Base-by-base conservation (phyloP, 2,113 vertebrate species). In the Hiodon alosoides region DNA sequence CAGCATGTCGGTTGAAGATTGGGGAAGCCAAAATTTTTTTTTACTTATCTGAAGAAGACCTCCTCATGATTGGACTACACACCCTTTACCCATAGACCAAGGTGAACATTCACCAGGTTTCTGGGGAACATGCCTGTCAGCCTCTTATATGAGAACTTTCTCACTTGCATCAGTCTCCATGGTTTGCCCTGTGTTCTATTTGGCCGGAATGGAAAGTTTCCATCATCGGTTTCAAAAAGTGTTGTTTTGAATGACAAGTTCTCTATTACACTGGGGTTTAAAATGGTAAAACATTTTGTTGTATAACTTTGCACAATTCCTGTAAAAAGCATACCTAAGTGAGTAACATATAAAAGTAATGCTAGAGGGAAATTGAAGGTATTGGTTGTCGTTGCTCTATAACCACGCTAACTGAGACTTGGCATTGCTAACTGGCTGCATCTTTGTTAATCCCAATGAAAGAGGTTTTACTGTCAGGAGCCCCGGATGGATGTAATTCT, bases 1-100 rank as follows among this genome's bases (percentile, higher is more conserved):
- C 71, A 71, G 72, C 58, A 67, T 50, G 72, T 67, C 60, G 77
- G 81, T 82, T 81, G 82, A 78, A 80, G 77, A 67, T 64, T 73
- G 67, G 75, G 80, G 83, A 79, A 74, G 73, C 31, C 31, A 31
- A 73, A 71, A 51, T 77, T 76, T 69, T 77, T 17, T 70, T 76
- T 67, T 55, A 73, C 81, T 78, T 80, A 80, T 82, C 75, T 71
- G 58, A 67, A 54, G 11, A 62, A 62, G n/a, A n/a, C 51, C 7
- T 16, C 46, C 48, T 67, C 31, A n/a, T 16, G 3, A 55, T 9
- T 57, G 54, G 8, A 11, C 7, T 13, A 7, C 54, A 70, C 68
- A 51, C 46, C 68, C 53, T 31, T 7, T 11, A n/a, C 53, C 17
- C 52, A 14, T 16, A n/a, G 60, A 62, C 14, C 60, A 10, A 8